These are phyloP conservation scores for Ochropleura plecta DNA, from an alignment of 2,888 invertebrate genomes.

Conservation along the genomic window DNA sequence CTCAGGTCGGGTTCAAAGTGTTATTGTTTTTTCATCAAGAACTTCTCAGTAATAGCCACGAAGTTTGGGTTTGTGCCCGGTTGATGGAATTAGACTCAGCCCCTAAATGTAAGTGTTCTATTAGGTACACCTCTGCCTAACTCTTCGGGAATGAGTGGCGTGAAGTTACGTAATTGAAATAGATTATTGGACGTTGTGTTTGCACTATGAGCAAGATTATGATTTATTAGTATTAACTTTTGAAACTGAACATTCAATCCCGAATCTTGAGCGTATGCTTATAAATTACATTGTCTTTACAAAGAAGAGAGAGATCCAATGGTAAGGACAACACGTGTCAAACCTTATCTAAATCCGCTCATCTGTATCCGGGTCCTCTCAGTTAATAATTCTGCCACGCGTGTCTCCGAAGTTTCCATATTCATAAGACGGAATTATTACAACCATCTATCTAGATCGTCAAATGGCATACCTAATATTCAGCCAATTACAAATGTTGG, in stretches of 20 bases:
- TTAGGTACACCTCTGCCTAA: too few species aligned
- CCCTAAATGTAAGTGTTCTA: too few species aligned
- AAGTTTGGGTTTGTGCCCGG: too few species aligned
- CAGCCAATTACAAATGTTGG: slow-evolving; percentile 14
- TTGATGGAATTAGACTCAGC: too few species aligned
- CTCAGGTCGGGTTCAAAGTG: too few species aligned
- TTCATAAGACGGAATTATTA: slow-evolving; percentile 27
- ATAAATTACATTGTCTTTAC: background rate
- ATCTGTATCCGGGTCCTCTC: background rate
- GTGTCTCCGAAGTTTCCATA: slow-evolving; percentile 12
- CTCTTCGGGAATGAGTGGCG: too few species aligned
- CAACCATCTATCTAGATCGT: background rate
- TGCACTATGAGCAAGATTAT: background rate
- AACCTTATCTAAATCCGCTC: slow-evolving; percentile 1
- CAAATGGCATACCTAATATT: slow-evolving; percentile 20
- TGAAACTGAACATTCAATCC: background rate
- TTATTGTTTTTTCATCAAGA: too few species aligned
- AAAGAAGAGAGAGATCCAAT: background rate
- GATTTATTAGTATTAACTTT: too few species aligned
- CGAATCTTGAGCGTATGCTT: background rate
- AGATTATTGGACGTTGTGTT: background rate
- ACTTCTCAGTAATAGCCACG: too few species aligned
- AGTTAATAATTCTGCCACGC: slow-evolving; percentile 42
- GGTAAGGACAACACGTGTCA: background rate
- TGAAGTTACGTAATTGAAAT: background rate